phyloP scores from a whole-genome alignment of 2,888 invertebrate species.

The Rhorus exstirpatorius region DNA sequence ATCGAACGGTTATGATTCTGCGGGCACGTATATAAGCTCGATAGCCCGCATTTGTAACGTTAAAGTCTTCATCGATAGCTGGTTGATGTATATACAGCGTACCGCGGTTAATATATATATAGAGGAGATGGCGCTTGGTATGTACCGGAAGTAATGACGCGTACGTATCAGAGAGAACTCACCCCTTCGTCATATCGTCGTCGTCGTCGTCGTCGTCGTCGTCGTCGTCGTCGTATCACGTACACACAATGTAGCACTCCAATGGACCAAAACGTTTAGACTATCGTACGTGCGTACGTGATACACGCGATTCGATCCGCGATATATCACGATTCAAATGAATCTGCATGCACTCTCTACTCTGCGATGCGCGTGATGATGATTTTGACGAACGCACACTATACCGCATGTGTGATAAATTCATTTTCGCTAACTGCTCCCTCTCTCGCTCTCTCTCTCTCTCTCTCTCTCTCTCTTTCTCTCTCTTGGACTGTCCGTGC shows the following conservation, averaged over 20 bases:
- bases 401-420: slow-evolving; percentile 27
- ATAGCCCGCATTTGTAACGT: slow-evolving; percentile 24
- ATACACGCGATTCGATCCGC: slow-evolving; percentile 8
- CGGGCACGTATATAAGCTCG: slow-evolving; percentile 18
- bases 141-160: slow-evolving; percentile 49
- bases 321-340: slow-evolving; percentile 11
- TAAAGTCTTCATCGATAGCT: slow-evolving; percentile 29
- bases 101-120: background rate
- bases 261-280: slow-evolving; percentile 55
- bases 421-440: too few relatives aligned
- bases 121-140: slow-evolving; percentile 32
- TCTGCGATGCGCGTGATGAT: slow-evolving; percentile 11
- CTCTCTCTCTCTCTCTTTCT: slow-evolving; percentile 14
- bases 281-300: slow-evolving; percentile 51
- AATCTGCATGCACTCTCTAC: background rate
- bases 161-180: slow-evolving; percentile 37
- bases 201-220: slow-evolving; percentile 27
- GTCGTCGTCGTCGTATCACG: slow-evolving; percentile 48
- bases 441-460: slow-evolving; percentile 24
- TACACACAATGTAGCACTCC: slow-evolving; percentile 51
- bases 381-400: slow-evolving; percentile 32
- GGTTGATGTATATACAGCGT: slow-evolving; percentile 4
- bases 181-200: too few relatives aligned
- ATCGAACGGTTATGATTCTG: background rate
- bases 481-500: slow-evolving; percentile 2